Evolutionary conservation across 1,140 invertebrate genomes (phyloP).

Genomic region (Steinernema khuongi): DNA sequence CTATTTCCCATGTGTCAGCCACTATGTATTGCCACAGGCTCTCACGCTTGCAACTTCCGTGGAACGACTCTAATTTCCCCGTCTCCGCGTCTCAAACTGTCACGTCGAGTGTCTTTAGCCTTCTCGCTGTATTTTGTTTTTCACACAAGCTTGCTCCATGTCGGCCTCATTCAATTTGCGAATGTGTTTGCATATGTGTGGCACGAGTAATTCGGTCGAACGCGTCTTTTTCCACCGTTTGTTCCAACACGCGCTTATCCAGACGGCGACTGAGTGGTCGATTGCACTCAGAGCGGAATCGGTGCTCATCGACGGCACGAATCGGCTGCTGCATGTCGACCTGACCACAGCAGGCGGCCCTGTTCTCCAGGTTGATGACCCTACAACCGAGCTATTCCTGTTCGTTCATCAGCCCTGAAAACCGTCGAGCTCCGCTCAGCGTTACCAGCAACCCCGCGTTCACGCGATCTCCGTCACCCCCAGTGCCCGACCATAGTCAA

Average conservation of each 20-base stretch:
- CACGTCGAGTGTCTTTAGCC: background rate
- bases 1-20: too few species aligned
- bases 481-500: background rate
- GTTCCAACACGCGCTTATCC: background rate
- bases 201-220: conserved; percentile 13
- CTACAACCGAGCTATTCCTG: conserved; percentile 8
- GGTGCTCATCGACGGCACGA: too few species aligned
- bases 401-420: conserved; percentile 11
- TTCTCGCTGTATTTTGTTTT: background rate
- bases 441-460: background rate
- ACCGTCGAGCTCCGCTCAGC: background rate
- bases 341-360: background rate
- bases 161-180: conserved; percentile 7
- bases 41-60: too few species aligned
- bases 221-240: background rate
- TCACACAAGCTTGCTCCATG: background rate
- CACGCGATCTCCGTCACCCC: background rate
- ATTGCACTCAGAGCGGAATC: too few species aligned
- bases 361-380: conserved; percentile 3
- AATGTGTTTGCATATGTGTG: conserved; percentile 6
- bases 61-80: too few species aligned
- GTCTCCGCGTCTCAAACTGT: too few species aligned
- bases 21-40: too few species aligned
- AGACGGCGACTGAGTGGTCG: background rate
- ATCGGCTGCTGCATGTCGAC: background rate